Percentiles rank a stretch among this genome's conserved stretches.
Evolutionary conservation across 2,113 vertebrate genomes (phyloP).

Genomic region (Ammodytes marinus): DNA sequence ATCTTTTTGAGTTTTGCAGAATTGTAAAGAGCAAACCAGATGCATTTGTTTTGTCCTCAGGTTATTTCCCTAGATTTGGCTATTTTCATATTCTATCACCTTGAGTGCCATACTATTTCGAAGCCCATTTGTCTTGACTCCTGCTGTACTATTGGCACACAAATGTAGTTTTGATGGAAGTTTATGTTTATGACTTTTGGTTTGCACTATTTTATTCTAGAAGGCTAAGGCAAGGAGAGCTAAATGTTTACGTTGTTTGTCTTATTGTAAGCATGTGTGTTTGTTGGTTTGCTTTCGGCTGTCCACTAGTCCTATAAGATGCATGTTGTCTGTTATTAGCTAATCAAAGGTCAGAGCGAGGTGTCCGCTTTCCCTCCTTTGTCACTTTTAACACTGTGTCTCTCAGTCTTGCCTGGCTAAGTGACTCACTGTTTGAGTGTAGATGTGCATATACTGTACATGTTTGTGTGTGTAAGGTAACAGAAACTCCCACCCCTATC

Average conservation of each 20-base stretch:
- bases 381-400: constrained; percentile 51
- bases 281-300: not conserved
- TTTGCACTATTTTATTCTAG: not conserved
- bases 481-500: constrained; percentile 29
- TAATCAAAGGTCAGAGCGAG: constrained; percentile 15
- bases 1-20: too few species aligned
- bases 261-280: not conserved
- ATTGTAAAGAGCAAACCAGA: not conserved
- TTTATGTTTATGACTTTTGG: not conserved
- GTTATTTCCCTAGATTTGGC: not conserved
- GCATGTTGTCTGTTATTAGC: constrained; percentile 12
- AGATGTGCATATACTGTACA: constrained; percentile 20
- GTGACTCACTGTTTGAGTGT: constrained; percentile 28
- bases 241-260: not conserved
- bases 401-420: constrained; percentile 59
- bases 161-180: not conserved
- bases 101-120: not conserved
- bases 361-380: constrained; percentile 66
- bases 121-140: not conserved
- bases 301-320: not conserved
- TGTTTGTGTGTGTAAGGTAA: constrained; percentile 22
- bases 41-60: not conserved
- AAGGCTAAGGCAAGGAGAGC: not conserved
- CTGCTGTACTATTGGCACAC: not conserved
- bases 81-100: not conserved